Base-by-base conservation (phyloP, 2,113 vertebrate genomes). In the Odobenus rosmarus region DNA sequence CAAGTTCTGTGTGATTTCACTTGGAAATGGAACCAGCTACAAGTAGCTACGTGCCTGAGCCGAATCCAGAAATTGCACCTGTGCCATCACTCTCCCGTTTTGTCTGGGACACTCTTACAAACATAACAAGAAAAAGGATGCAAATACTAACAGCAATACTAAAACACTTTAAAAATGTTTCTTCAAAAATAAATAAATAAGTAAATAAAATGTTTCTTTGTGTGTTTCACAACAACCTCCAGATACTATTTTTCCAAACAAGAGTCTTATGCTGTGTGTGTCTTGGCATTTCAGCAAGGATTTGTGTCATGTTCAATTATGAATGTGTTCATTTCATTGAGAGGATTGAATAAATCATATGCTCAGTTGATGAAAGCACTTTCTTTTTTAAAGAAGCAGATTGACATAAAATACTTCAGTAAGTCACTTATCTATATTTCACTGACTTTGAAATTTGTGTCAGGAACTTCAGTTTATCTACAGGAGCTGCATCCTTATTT, bases 281-380 rank as follows among this genome's bases (percentile, higher is more conserved):
- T 64, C 81, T 92, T 90, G 71, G 88, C 67, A 67, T 72, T 88
- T 36, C 57, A 51, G 36, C 55, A 71, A 95, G 77, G 71, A 28
- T 76, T 64, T 94, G 46, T 90, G 51, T 57, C 64, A 23, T 67
- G 57, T 67, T 97, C 55, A 81, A 39, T 94, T 95, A 88, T 79
- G 76, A 97, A 96, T 91, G 53, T 72, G 39, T 55, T 96, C 71
- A 36, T 84, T 92, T 97, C 94, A 95, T 95, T 96, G 71, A 95
- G 61, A 96, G 21, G 33, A 92, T 39, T 90, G 88, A 92, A 92
- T 93, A 89, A 91, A 93, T 96, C 89, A 67, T 55, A 84, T 86
- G 67, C 71, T 88, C 93, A 85, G 33, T 64, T 95, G 62, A 95
- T 46, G 57, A 88, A 88, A 90, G 26, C 18, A 77, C n/a, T 84